A percentile compares a stretch with the other conserved stretches of the same genome.
Conservation (phyloP, 2,113 vertebrate species). For the Vulpes lagopus region DNA sequence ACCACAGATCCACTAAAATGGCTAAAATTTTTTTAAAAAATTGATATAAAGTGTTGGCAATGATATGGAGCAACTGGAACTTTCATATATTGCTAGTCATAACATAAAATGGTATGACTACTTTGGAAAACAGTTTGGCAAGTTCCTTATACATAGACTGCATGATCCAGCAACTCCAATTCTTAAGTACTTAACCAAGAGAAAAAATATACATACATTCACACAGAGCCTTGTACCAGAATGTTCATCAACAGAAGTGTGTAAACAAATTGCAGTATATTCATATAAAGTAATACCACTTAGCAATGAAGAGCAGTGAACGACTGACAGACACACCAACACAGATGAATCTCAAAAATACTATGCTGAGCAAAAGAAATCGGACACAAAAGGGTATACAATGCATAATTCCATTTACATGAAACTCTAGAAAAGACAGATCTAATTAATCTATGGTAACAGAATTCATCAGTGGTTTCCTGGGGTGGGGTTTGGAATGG, state of each 20-base stretch:
- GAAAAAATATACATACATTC: not conserved
- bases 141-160: not conserved
- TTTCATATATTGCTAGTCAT: not conserved
- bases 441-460: not conserved
- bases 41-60: not conserved
- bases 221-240: not conserved
- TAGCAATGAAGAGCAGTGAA: not conserved
- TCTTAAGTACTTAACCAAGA: not conserved
- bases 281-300: not conserved
- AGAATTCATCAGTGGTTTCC: not conserved
- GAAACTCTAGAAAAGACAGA: not conserved
- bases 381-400: not conserved
- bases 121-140: not conserved
- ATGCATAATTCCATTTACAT: not conserved
- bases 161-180: not conserved
- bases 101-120: not conserved
- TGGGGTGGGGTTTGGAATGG: not conserved
- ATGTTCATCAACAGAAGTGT: not conserved
- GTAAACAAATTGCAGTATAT: not conserved
- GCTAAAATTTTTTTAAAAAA: not conserved
- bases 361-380: not conserved
- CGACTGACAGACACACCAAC: not conserved
- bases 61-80: not conserved
- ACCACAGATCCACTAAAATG: not conserved
- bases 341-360: not conserved